Conservation (phyloP, 1,140 invertebrate genomes). For the Brachionus manjavacas region DNA sequence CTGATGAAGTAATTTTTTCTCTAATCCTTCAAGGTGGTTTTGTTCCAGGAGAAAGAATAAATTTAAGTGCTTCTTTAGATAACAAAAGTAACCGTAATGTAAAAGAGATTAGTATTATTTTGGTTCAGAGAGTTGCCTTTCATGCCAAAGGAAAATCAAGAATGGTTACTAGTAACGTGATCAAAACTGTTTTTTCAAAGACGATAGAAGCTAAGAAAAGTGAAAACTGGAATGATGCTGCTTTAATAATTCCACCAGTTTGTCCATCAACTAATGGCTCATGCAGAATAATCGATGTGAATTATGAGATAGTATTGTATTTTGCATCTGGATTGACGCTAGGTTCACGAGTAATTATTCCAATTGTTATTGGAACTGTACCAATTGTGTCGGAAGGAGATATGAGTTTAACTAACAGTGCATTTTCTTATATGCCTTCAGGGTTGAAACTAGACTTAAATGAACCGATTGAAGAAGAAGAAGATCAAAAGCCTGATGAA, state of each 20-base stretch:
- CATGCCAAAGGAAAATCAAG: background rate
- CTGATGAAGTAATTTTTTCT: background rate
- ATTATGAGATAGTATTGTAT: background rate
- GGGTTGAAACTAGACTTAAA: background rate
- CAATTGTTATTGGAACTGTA: background rate
- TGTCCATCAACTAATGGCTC: background rate
- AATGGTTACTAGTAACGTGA: background rate
- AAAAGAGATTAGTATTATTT: background rate
- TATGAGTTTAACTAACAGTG: background rate
- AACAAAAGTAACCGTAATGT: background rate
- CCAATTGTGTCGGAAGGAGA: background rate
- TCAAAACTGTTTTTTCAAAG: background rate
- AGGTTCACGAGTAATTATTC: background rate
- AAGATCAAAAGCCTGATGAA: background rate
- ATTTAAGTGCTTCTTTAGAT: background rate
- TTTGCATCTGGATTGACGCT: background rate
- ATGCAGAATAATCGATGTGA: background rate
- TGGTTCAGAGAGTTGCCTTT: background rate
- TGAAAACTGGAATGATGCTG: background rate
- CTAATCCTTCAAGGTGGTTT: background rate
- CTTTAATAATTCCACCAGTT: background rate
- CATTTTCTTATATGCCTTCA: background rate
- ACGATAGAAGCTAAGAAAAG: background rate
- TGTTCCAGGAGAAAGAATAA: background rate
- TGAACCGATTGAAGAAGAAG: background rate